A percentile compares a stretch with the other conserved stretches of the same genome.
phyloP scores from a whole-genome alignment of 1,140 invertebrate species.

The Anoplolepis gracilipes region DNA sequence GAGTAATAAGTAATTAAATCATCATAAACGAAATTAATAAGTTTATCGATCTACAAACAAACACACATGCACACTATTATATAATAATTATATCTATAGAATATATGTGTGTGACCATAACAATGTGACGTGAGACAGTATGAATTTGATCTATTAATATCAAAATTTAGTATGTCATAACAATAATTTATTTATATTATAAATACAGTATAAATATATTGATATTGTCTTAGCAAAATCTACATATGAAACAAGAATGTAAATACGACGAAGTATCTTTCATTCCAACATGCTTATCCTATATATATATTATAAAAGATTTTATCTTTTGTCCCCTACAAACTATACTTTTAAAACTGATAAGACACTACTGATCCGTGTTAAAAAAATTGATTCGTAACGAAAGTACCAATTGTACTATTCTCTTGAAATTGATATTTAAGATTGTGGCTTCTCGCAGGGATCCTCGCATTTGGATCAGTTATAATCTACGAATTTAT shows the following conservation, averaged over 20 bases:
- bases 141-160: not conserved
- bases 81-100: not conserved
- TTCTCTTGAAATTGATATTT: not conserved
- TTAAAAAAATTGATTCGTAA: not conserved
- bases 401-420: not conserved
- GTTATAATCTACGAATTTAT: not conserved
- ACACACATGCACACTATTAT: not conserved
- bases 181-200: constrained; percentile 77
- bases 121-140: not conserved
- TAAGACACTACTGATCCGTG: not conserved
- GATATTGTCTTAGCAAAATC: constrained; percentile 65
- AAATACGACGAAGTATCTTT: not conserved
- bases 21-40: not conserved
- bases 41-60: not conserved
- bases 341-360: constrained; percentile 38
- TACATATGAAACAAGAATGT: constrained; percentile 33
- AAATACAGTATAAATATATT: constrained; percentile 76
- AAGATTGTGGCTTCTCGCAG: constrained; percentile 26
- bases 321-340: constrained; percentile 11
- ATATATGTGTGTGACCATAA: not conserved
- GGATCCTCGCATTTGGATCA: not conserved
- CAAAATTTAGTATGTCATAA: constrained; percentile 50
- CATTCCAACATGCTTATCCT: not conserved
- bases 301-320: constrained; percentile 31
- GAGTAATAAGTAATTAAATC: constrained; percentile 18